These are phyloP conservation scores for Pheosia tremula DNA, from an alignment of 2,888 invertebrate species.

Conservation along the genomic window DNA sequence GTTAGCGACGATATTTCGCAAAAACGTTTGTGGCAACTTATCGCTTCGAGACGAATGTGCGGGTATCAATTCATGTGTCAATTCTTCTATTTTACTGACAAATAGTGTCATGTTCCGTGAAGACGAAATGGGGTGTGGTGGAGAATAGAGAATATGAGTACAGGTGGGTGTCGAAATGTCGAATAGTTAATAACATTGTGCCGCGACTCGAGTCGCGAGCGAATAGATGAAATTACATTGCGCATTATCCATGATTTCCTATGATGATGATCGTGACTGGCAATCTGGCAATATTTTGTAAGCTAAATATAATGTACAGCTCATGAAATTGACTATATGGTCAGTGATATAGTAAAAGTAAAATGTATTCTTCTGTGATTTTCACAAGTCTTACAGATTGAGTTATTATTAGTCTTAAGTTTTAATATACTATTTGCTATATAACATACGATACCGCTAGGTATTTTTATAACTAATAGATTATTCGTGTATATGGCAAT, in stretches of 20 bases:
- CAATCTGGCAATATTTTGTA: slow-evolving; percentile 21
- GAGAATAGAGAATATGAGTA: slow-evolving; percentile 26
- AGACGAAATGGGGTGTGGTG: slow-evolving; percentile 61
- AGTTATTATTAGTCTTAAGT: no score
- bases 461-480: no score
- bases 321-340: neutral
- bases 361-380: no score
- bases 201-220: slow-evolving; percentile 58
- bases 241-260: slow-evolving; percentile 71
- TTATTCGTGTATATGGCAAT: no score
- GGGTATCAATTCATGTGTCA: slow-evolving; percentile 35
- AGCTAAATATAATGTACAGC: neutral
- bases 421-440: no score
- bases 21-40: slow-evolving; percentile 30
- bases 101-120: slow-evolving; percentile 42
- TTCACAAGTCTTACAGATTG: no score
- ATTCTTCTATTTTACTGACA: slow-evolving; percentile 54
- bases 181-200: slow-evolving; percentile 72
- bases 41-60: slow-evolving; percentile 35
- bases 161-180: slow-evolving; percentile 66
- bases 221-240: slow-evolving; percentile 73
- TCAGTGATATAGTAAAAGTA: no score
- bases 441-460: no score
- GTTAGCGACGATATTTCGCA: slow-evolving; percentile 40
- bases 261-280: slow-evolving; percentile 70